These are phyloP conservation scores for Pongo pygmaeus DNA, from an alignment of 2,113 vertebrate genomes.

Conservation along the genomic window DNA sequence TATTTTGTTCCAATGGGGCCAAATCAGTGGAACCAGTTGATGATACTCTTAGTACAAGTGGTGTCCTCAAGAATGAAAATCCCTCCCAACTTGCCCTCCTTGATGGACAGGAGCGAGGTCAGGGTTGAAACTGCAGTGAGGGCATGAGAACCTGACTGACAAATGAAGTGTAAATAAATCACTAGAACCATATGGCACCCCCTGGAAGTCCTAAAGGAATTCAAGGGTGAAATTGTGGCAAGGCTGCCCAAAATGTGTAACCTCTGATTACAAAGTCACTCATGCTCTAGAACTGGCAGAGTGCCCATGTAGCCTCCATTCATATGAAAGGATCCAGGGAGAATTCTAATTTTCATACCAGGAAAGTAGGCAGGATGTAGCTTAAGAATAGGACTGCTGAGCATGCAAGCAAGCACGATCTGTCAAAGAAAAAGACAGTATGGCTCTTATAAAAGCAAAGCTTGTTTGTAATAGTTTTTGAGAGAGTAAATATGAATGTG, in stretches of 20 bases:
- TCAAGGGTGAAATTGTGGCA: constrained; percentile 71
- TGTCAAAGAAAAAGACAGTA: neutral
- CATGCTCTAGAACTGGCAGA: constrained; percentile 42
- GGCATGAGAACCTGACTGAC: constrained; percentile 43
- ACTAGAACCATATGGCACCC: constrained; percentile 66
- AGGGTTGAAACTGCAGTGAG: neutral
- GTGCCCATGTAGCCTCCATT: constrained; percentile 57
- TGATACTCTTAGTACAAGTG: neutral
- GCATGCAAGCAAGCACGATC: neutral
- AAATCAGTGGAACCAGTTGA: neutral
- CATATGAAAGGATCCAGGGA: constrained; percentile 55
- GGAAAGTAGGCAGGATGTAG: neutral
- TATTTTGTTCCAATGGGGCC: neutral
- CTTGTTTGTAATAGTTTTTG: neutral
- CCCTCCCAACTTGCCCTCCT: neutral
- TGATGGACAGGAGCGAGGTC: neutral
- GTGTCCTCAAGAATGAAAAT: neutral
- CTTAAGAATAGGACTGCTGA: neutral
- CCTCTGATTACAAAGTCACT: constrained; percentile 70
- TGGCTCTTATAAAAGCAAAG: neutral
- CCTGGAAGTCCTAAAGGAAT: constrained; percentile 66
- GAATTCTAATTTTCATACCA: constrained; percentile 43
- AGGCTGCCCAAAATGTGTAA: constrained; percentile 67
- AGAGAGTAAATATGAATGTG: neutral
- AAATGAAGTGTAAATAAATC: constrained; percentile 67